Percentiles rank a stretch among this genome's conserved stretches.
Evolutionary conservation across 2,797 vertebrate species (phyloP).

Genomic region (Enteromius argenteus): DNA sequence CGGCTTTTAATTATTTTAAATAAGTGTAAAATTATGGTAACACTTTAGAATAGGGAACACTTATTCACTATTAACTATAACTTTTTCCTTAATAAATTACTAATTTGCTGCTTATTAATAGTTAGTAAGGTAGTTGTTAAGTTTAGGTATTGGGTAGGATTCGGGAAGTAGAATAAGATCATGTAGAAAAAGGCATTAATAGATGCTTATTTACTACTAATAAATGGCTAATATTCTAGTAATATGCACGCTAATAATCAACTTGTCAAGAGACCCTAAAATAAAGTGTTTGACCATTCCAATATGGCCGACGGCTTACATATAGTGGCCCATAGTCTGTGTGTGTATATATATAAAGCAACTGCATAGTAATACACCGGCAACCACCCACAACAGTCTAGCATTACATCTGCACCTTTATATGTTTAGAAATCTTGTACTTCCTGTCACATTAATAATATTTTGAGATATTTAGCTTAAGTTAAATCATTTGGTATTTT

Average conservation of each 20-base stretch:
- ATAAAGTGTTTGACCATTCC: too few relatives aligned
- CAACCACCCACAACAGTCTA: background rate
- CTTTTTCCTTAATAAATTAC: too few relatives aligned
- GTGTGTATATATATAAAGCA: background rate
- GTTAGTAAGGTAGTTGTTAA: too few relatives aligned
- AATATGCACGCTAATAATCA: too few relatives aligned
- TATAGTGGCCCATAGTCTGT: too few relatives aligned
- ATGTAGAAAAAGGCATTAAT: too few relatives aligned
- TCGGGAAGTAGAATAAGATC: too few relatives aligned
- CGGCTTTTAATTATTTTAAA: background rate
- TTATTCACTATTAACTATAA: background rate
- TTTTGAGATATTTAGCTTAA: background rate
- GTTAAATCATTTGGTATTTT: conserved; percentile 21
- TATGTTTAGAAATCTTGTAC: background rate
- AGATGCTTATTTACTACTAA: too few relatives aligned
- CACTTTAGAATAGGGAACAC: background rate
- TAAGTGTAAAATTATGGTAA: background rate
- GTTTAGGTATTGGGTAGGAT: too few relatives aligned
- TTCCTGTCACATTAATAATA: background rate
- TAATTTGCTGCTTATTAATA: background rate
- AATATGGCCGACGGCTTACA: too few relatives aligned
- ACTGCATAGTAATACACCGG: background rate
- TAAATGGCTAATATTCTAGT: too few relatives aligned
- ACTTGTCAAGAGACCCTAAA: too few relatives aligned
- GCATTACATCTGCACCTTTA: background rate